These are phyloP conservation scores for Ploceus nigricollis DNA, from an alignment of 2,113 vertebrate species.

Conservation along the genomic window DNA sequence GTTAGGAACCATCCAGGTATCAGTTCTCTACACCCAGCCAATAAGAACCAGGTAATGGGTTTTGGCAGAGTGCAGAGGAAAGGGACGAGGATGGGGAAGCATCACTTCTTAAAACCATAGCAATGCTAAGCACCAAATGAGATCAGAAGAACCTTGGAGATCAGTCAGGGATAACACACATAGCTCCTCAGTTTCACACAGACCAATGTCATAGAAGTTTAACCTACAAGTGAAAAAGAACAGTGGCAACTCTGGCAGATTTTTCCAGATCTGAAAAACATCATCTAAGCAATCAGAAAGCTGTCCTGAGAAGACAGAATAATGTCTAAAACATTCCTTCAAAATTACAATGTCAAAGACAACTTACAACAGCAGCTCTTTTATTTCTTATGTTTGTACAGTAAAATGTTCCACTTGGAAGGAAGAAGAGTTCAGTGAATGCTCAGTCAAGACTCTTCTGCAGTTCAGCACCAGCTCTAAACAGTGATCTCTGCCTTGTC, in stretches of 20 bases:
- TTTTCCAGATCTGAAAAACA: neutral
- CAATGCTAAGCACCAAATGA: neutral
- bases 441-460: neutral
- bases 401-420: neutral
- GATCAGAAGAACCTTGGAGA: neutral
- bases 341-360: neutral
- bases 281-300: neutral
- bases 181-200: neutral
- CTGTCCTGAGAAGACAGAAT: neutral
- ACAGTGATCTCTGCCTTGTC: neutral
- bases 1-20: neutral
- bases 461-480: neutral
- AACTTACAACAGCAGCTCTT: neutral
- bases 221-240: neutral
- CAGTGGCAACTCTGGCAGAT: neutral
- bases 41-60: neutral
- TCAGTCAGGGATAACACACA: neutral
- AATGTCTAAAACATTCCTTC: neutral
- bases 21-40: neutral
- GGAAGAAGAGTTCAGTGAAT: neutral
- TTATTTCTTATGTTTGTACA: neutral
- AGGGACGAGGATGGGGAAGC: accelerated
- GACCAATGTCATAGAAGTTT: neutral
- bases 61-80: neutral
- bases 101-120: neutral